Base-by-base conservation (phyloP, 2,797 vertebrate genomes). In the Triplophysa yarkandensis region DNA sequence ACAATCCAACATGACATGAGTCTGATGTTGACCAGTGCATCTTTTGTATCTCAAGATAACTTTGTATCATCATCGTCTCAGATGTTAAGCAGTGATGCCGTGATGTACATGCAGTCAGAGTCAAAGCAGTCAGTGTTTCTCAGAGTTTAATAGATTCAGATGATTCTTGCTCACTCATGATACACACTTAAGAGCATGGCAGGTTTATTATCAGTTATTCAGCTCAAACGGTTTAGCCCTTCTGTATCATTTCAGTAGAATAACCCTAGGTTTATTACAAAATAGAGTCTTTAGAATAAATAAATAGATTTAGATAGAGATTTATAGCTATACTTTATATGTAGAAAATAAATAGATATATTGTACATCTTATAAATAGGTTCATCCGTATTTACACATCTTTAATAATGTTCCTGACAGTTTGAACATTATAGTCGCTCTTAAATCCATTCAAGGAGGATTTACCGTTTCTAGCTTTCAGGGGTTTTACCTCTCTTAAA, bases 201-300 rank as follows among this genome's bases (percentile, higher is more conserved):
- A 95, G 94, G 96, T 98, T 96, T 95, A 97, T 97, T 98, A 94
- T 93, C 93, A 21, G 88, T 94, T 91, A 89, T 92, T 93, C 86
- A 84, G 71, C 82, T 87, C 89, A 90, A 91, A 88, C 90, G 91
- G 87, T 80, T 89, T 77, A 83, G 88, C 82, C 86, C 72, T 77
- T 68, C 73, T 17, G 86, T 87, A 84, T 87, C 80, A 86, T 93
- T 93, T 97, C 94, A 97, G 93, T 97, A 97, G 94, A 95, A 96
- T 94, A 92, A 95, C 87, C 91, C 92, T 89, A 96, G 95, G 95
- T 96, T 98, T 94, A 93, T 97, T 95, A 97, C 96, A 99, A 98
- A 99, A 98, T 98, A 98, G 93, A 95, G 93, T 95, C 94, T 97
- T 95, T 95, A 94, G 95, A 99, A 99, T 99, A 99, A 99, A 99